Evolutionary conservation across 2,888 invertebrate species (phyloP).

Genomic region (Sarcophaga subvicina): DNA sequence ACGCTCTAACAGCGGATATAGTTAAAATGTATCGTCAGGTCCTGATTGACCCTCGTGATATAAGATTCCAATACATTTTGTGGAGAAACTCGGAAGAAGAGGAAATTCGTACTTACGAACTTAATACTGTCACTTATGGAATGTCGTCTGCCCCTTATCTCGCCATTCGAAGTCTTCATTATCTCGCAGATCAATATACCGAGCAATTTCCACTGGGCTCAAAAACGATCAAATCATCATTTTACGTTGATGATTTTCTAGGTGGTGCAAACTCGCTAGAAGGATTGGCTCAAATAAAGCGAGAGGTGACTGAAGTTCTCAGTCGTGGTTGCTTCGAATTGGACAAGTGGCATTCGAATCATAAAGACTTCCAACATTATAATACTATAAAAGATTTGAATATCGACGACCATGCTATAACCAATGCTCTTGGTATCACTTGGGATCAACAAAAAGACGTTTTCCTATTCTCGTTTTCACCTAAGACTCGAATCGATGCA

Average conservation of each 20-base stretch:
- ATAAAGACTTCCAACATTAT: slow-evolving; percentile 2
- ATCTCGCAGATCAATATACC: slow-evolving; percentile 41
- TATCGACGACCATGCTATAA: slow-evolving; percentile 1
- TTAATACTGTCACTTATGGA: background rate
- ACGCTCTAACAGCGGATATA: slow-evolving; percentile 62
- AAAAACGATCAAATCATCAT: slow-evolving; percentile 42
- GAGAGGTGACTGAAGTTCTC: slow-evolving; percentile 16
- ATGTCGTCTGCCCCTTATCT: slow-evolving; percentile 34
- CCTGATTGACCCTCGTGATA: slow-evolving; percentile 15
- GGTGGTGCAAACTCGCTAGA: slow-evolving; percentile 18
- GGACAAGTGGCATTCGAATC: background rate
- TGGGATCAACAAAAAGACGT: slow-evolving; percentile 51
- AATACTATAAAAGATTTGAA: slow-evolving; percentile 22
- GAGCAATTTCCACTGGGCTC: slow-evolving; percentile 28
- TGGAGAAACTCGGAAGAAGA: slow-evolving; percentile 53
- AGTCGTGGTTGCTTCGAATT: background rate
- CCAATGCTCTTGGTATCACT: slow-evolving; percentile 15
- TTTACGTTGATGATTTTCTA: slow-evolving; percentile 40
- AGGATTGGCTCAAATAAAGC: slow-evolving; percentile 23
- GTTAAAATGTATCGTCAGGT: slow-evolving; percentile 61
- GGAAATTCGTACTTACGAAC: slow-evolving; percentile 10
- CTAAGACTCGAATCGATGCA: background rate
- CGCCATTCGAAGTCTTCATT: slow-evolving; percentile 39
- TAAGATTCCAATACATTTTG: slow-evolving; percentile 53
- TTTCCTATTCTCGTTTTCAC: slow-evolving; percentile 42